These are phyloP conservation scores for Drosophila mojavensis DNA, from an alignment of 1,140 invertebrate genomes.

Conservation along the genomic window DNA sequence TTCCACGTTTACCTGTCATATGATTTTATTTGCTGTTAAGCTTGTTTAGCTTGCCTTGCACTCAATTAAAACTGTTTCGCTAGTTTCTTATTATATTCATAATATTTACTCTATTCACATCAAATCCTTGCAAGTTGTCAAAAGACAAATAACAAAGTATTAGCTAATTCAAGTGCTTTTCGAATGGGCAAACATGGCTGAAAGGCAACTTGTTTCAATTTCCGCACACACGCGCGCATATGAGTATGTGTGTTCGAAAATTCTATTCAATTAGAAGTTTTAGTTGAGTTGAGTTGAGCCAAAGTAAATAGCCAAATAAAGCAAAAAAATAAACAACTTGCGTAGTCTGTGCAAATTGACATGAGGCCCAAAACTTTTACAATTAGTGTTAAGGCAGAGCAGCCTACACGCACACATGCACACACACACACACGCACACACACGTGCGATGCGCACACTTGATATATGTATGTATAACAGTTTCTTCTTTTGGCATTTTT, in stretches of 20 bases:
- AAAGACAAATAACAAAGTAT: conserved; percentile 15
- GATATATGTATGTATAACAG: neutral
- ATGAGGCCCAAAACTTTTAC: conserved; percentile 63
- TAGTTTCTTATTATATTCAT: too few species aligned
- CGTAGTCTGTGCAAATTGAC: conserved; percentile 33
- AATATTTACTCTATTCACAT: neutral
- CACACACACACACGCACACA: neutral
- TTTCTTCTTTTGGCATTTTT: neutral
- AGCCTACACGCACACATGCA: conserved; percentile 7
- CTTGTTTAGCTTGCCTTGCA: neutral
- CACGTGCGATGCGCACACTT: neutral
- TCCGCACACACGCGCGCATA: conserved; percentile 21
- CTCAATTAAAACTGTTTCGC: too few species aligned
- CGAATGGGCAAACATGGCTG: conserved; percentile 43
- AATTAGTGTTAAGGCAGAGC: conserved; percentile 51
- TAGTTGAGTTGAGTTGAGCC: conserved; percentile 48
- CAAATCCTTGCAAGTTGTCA: conserved; percentile 1
- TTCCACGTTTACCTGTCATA: too few species aligned
- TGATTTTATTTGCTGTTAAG: too few species aligned
- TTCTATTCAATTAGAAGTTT: conserved; percentile 76
- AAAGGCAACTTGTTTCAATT: conserved; percentile 47
- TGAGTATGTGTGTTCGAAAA: conserved; percentile 25
- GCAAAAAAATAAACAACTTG: conserved; percentile 37
- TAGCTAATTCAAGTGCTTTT: conserved; percentile 34
- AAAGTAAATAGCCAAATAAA: conserved; percentile 64